Percentiles rank a stretch among this genome's conserved stretches.
Evolutionary conservation across 2,888 invertebrate species (phyloP).

Genomic region (Oligia latruncula): DNA sequence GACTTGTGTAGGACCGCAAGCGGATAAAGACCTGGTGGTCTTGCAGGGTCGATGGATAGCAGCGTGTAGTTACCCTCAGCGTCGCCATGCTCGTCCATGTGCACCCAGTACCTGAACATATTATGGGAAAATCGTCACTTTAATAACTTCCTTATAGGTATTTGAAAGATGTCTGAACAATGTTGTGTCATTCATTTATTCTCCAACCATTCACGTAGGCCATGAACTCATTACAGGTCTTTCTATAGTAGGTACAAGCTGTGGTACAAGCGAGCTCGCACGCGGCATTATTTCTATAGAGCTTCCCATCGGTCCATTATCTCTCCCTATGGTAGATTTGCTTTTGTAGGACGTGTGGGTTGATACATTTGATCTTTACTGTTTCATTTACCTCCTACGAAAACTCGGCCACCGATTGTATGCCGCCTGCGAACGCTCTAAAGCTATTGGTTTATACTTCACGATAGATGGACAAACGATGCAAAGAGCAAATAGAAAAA

Average conservation of each 20-base stretch:
- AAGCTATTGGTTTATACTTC: not conserved
- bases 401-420: not conserved
- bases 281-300: not conserved
- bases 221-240: not conserved
- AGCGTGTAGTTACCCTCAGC: constrained; percentile 98
- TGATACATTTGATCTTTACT: not conserved
- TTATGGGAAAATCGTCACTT: not conserved
- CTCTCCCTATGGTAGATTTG: not conserved
- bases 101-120: constrained; percentile 94
- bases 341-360: not conserved
- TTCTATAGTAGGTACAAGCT: not conserved
- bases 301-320: not conserved
- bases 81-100: constrained; percentile 97
- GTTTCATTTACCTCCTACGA: not conserved
- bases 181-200: not conserved
- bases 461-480: not conserved
- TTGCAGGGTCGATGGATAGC: constrained; percentile 90
- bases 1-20: constrained; percentile 93
- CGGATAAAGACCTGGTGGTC: constrained; percentile 94
- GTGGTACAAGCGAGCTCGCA: not conserved
- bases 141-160: not conserved
- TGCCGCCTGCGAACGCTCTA: not conserved
- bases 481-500: constrained; percentile 12
- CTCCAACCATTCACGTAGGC: not conserved
- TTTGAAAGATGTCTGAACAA: not conserved